A percentile compares a stretch with the other conserved stretches of the same genome.
These are phyloP conservation scores for Enteromius mattozi DNA, from an alignment of 2,797 vertebrate genomes.

Conservation along the genomic window DNA sequence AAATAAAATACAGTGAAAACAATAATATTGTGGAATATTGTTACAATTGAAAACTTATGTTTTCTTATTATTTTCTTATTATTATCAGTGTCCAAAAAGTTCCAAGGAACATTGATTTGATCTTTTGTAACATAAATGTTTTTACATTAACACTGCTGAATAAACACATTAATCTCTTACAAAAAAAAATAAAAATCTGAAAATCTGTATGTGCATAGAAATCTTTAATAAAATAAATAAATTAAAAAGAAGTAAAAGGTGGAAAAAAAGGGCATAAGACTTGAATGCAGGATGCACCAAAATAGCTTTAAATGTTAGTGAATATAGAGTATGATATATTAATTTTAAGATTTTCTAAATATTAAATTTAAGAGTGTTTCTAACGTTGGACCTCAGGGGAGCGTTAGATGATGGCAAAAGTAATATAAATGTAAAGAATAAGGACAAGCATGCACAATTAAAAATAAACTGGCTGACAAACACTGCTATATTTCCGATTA, in stretches of 20 bases:
- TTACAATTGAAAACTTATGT: neutral
- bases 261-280: neutral
- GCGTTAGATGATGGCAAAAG: neutral
- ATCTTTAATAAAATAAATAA: neutral
- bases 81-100: neutral
- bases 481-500: neutral
- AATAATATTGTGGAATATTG: neutral
- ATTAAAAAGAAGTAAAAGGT: neutral
- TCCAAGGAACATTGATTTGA: neutral
- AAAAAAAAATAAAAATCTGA: neutral
- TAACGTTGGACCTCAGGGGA: neutral
- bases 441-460: neutral
- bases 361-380: neutral
- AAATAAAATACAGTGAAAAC: neutral
- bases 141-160: conserved; percentile 1
- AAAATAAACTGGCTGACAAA: neutral
- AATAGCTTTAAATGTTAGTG: neutral
- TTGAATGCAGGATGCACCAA: neutral
- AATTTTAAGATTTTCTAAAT: neutral
- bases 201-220: neutral
- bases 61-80: neutral
- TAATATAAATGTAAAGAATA: neutral
- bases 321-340: neutral
- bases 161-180: neutral
- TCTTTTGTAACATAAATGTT: neutral